Evolutionary conservation across 2,888 invertebrate genomes (phyloP).

Genomic region (Tanaodytes sp.): DNA sequence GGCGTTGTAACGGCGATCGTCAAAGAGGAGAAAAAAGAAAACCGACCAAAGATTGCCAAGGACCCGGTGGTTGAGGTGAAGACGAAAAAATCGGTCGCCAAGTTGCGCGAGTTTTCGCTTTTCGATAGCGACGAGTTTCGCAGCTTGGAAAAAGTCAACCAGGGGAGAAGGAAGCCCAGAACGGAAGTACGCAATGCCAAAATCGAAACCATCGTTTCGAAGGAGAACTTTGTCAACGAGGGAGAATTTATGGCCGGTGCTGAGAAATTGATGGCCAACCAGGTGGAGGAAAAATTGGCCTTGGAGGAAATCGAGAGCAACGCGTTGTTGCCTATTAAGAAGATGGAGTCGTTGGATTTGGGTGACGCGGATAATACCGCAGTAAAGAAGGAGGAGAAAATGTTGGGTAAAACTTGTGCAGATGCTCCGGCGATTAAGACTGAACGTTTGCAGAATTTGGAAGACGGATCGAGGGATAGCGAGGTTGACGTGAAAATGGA

Average conservation of each 20-base stretch:
- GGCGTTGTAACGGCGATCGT: not conserved
- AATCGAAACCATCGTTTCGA: not conserved
- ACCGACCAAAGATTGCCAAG: not conserved
- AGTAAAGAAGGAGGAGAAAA: slow-evolving; percentile 24
- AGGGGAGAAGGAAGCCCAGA: slow-evolving; percentile 16
- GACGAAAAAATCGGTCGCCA: slow-evolving; percentile 18
- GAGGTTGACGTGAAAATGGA: slow-evolving; percentile 66
- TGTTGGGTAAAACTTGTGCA: slow-evolving; percentile 41
- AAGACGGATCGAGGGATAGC: slow-evolving; percentile 64
- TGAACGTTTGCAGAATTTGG: slow-evolving; percentile 54
- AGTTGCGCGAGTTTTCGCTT: slow-evolving; percentile 36
- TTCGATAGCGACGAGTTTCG: slow-evolving; percentile 42
- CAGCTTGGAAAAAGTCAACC: slow-evolving; percentile 21
- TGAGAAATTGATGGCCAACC: slow-evolving; percentile 14
- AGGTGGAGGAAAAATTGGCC: slow-evolving; percentile 21
- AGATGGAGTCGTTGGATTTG: slow-evolving; percentile 61
- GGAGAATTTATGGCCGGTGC: slow-evolving; percentile 5
- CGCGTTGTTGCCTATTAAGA: slow-evolving; percentile 55
- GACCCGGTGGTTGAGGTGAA: slow-evolving; percentile 14
- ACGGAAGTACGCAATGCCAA: not conserved
- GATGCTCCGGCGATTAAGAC: slow-evolving; percentile 47
- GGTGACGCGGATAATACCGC: slow-evolving; percentile 13
- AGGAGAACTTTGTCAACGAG: not conserved
- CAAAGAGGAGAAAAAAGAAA: not conserved
- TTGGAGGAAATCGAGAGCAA: slow-evolving; percentile 6